Conservation (phyloP, 53 echinoderm and acorn worm species). For the Zoroaster sp. region DNA sequence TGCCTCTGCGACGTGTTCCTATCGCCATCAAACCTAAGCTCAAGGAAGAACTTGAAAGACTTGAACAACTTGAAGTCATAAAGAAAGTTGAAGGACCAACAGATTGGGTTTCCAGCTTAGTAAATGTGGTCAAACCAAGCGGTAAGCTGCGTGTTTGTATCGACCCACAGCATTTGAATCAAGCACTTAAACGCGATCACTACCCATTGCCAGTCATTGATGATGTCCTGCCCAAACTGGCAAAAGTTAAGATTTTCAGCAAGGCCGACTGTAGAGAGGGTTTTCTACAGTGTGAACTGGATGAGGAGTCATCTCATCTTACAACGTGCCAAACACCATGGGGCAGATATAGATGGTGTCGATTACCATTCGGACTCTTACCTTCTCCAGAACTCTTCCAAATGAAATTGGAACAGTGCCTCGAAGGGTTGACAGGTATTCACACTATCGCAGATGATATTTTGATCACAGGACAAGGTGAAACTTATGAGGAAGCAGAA, state of each 20-base stretch:
- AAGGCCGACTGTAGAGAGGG: slow-evolving; percentile 43
- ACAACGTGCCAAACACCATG: slow-evolving; percentile 42
- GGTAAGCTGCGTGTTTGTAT: no score
- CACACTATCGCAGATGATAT: slow-evolving; percentile 60
- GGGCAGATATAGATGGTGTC: slow-evolving; percentile 34
- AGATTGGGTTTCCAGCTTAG: no score
- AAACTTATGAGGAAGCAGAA: slow-evolving; percentile 22
- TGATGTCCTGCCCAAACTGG: no score
- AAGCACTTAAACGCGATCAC: no score
- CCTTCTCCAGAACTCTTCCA: slow-evolving; percentile 50
- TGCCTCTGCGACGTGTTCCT: slow-evolving; percentile 59
- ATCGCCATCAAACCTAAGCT: slow-evolving; percentile 58
- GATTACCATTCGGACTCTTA: slow-evolving; percentile 44
- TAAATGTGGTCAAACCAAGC: no score
- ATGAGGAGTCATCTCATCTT: slow-evolving; percentile 25
- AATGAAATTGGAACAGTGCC: slow-evolving; percentile 42
- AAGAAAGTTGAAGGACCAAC: slow-evolving; percentile 42
- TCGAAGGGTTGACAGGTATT: slow-evolving; percentile 43
- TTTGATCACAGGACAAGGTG: slow-evolving; percentile 58
- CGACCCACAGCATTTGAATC: no score
- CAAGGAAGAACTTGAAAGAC: slow-evolving; percentile 58
- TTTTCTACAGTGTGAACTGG: slow-evolving; percentile 29
- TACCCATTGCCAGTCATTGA: no score
- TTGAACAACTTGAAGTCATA: slow-evolving; percentile 37
- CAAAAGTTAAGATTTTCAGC: no score